Percentiles rank a stretch among this genome's conserved stretches.
Conservation (phyloP, 2,113 vertebrate species). For the Pleuronectes platessa region DNA sequence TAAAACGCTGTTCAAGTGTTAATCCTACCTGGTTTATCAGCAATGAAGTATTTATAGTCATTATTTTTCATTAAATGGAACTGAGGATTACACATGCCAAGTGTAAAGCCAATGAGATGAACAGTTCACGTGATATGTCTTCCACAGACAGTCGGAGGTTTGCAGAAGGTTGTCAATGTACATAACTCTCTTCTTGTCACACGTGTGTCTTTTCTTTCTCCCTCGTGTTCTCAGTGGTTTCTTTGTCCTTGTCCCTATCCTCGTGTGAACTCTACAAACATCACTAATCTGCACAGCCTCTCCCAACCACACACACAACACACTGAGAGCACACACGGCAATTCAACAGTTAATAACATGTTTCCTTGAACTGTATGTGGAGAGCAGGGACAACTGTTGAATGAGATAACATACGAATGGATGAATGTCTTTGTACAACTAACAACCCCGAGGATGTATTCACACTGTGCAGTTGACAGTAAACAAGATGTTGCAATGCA, state of each 20-base stretch:
- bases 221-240: neutral
- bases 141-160: too few species aligned
- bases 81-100: too few species aligned
- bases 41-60: too few species aligned
- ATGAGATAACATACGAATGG: neutral
- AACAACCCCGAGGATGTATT: neutral
- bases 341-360: neutral
- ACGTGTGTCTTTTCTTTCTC: neutral
- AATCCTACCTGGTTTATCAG: too few species aligned
- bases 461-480: neutral
- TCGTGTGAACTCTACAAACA: constrained; percentile 14
- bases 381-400: neutral
- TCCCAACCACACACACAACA: neutral
- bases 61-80: too few species aligned
- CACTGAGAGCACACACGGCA: neutral
- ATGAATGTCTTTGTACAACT: neutral
- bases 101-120: too few species aligned
- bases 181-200: neutral
- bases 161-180: too few species aligned
- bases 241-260: neutral
- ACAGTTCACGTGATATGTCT: too few species aligned
- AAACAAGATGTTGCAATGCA: neutral
- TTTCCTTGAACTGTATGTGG: constrained; percentile 1
- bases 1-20: too few species aligned
- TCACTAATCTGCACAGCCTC: neutral